These are phyloP conservation scores for Muntiacus reevesi DNA, from an alignment of 2,113 vertebrate genomes.

Conservation along the genomic window DNA sequence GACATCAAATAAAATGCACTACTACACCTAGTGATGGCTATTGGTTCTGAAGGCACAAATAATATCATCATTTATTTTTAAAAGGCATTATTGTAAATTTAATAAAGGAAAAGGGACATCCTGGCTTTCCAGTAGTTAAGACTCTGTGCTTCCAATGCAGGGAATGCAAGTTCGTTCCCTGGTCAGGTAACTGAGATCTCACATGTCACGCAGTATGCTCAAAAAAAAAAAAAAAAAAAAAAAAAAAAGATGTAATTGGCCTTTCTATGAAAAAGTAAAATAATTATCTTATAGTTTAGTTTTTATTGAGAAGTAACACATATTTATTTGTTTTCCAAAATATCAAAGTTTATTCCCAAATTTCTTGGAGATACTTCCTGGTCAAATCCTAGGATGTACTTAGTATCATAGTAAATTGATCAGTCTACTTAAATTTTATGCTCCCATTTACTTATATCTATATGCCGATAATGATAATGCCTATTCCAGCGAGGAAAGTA, in stretches of 20 bases:
- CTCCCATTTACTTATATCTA: not conserved
- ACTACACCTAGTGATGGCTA: not conserved
- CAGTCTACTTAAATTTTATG: not conserved
- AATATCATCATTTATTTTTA: not conserved
- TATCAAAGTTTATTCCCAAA: not conserved
- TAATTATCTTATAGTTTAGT: not conserved
- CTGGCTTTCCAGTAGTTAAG: not conserved
- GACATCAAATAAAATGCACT: not conserved
- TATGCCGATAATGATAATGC: not conserved
- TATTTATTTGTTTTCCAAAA: not conserved
- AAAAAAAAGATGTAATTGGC: not conserved
- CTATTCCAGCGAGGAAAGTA: not conserved
- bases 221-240: not conserved
- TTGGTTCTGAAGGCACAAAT: not conserved
- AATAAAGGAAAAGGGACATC: not conserved
- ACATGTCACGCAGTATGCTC: not conserved
- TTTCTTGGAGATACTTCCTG: not conserved
- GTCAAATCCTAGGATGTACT: not conserved
- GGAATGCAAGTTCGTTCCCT: not conserved
- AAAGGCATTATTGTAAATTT: constrained; percentile 2
- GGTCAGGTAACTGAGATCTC: not conserved
- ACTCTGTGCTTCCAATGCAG: not conserved
- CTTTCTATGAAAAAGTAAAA: not conserved
- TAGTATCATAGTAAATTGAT: not conserved
- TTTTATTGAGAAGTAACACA: not conserved